These are phyloP conservation scores for Tupaia chinensis DNA, from an alignment of 2,113 vertebrate genomes.

Conservation along the genomic window DNA sequence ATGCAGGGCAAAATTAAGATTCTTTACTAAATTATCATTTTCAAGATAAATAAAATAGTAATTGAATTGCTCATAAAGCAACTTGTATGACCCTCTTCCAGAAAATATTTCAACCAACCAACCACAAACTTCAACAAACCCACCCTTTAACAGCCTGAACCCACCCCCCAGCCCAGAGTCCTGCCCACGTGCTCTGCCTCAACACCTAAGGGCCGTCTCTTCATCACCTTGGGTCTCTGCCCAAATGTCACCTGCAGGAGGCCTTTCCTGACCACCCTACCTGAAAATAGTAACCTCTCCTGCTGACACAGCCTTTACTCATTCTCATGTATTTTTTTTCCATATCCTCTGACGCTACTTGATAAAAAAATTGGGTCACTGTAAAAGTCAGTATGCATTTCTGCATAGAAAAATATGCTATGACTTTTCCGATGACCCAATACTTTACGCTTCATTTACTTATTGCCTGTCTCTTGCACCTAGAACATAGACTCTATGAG, in stretches of 20 bases:
- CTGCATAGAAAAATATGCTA: too few species aligned
- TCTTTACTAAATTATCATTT: not conserved
- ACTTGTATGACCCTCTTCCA: not conserved
- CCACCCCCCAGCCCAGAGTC: rapidly evolving
- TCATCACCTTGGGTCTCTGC: not conserved
- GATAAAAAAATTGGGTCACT: not conserved
- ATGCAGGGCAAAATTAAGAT: too few species aligned
- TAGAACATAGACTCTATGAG: too few species aligned
- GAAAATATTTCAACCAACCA: not conserved
- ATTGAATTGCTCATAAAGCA: not conserved
- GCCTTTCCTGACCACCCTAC: not conserved
- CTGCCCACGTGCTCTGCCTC: not conserved
- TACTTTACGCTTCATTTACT: not conserved
- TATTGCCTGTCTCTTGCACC: not conserved
- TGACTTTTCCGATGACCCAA: too few species aligned
- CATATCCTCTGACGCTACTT: not conserved
- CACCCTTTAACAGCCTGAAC: too few species aligned
- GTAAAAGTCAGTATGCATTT: too few species aligned
- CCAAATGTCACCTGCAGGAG: not conserved
- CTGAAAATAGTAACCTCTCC: not conserved
- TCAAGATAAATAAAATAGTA: not conserved
- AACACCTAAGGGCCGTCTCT: too few species aligned
- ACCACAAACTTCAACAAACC: not conserved
- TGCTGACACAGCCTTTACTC: too few species aligned
- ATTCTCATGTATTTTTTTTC: not conserved